phyloP scores from a whole-genome alignment of 2,888 invertebrate species.

The Catocala nupta region DNA sequence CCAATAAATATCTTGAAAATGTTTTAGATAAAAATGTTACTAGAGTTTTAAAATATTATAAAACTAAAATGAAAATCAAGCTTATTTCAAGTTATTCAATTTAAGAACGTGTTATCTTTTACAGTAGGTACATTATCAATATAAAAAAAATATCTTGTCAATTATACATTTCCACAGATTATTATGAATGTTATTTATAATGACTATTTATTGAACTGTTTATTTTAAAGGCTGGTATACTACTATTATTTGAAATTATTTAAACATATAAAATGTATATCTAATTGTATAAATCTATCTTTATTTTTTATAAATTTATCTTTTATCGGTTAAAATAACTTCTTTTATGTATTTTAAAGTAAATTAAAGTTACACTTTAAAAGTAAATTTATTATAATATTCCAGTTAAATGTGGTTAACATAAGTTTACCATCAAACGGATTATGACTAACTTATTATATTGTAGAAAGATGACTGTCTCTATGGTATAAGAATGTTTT shows the following conservation, averaged over 20 bases:
- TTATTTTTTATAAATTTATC: conserved; percentile 28
- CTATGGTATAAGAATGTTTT: conserved; percentile 67
- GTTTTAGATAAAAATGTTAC: neutral
- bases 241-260: conserved; percentile 29
- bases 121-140: conserved; percentile 42
- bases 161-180: conserved; percentile 51
- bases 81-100: conserved; percentile 38
- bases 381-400: conserved; percentile 28
- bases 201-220: conserved; percentile 32
- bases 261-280: conserved; percentile 9
- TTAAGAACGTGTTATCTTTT: conserved; percentile 39
- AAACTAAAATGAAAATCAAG: conserved; percentile 38
- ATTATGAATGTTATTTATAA: conserved; percentile 29
- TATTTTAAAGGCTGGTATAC: conserved; percentile 63
- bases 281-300: conserved; percentile 25
- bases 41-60: neutral
- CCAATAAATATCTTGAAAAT: too few species aligned
- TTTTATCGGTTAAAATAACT: conserved; percentile 18
- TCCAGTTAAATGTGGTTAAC: conserved; percentile 47
- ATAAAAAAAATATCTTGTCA: conserved; percentile 56
- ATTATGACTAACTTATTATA: conserved; percentile 56
- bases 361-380: conserved; percentile 4
- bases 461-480: conserved; percentile 73
- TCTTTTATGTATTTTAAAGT: neutral
- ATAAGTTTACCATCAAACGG: conserved; percentile 81